A percentile compares a stretch with the other conserved stretches of the same genome.
These are phyloP conservation scores for Candoia aspera DNA, from an alignment of 2,113 vertebrate species.

Conservation along the genomic window DNA sequence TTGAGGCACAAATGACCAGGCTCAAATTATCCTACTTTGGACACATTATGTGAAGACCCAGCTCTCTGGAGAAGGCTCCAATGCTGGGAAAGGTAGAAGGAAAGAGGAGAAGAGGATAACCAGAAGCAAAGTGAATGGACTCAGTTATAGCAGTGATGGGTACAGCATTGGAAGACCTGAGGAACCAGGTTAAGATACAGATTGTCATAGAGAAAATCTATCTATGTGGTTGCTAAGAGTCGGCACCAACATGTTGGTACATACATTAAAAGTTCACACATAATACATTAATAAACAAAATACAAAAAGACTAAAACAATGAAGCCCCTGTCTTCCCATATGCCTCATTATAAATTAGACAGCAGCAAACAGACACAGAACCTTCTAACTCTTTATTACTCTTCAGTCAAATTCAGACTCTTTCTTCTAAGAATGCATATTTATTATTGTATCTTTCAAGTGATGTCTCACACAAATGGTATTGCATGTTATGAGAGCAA, in stretches of 20 bases:
- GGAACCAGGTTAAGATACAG: not conserved
- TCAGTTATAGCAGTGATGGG: not conserved
- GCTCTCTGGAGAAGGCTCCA: not conserved
- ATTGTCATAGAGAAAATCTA: not conserved
- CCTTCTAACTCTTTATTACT: not conserved
- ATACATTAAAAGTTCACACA: not conserved
- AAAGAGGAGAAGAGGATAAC: not conserved
- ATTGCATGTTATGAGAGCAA: constrained; percentile 48
- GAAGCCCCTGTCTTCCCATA: not conserved
- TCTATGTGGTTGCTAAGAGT: not conserved
- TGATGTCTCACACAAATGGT: constrained; percentile 45
- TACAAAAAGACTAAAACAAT: not conserved
- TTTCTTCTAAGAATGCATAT: constrained; percentile 35
- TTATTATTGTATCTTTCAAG: constrained; percentile 36
- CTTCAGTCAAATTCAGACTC: constrained; percentile 39
- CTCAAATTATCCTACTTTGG: not conserved
- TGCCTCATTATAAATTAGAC: not conserved
- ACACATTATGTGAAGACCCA: not conserved
- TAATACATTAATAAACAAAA: not conserved
- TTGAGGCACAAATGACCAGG: not conserved
- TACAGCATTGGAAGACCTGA: not conserved
- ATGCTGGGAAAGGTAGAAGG: not conserved
- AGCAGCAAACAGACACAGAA: not conserved
- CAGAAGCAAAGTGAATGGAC: not conserved
- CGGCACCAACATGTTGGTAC: not conserved